Conservation (phyloP, 2,888 invertebrate genomes). For the Tortrix viridana region DNA sequence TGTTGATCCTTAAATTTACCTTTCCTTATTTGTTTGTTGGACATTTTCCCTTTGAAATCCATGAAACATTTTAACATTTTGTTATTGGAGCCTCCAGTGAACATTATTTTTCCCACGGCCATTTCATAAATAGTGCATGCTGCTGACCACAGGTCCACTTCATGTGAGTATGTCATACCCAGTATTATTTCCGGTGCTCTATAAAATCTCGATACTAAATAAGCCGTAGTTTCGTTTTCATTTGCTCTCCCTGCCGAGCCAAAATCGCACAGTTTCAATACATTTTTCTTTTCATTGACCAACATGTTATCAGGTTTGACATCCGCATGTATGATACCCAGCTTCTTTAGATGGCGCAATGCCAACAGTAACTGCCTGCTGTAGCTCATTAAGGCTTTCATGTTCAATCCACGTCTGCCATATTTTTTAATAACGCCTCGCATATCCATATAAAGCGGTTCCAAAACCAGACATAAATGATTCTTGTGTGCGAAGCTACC, state of each 20-base stretch:
- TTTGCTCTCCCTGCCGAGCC: slow-evolving; percentile 97
- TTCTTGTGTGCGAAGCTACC: slow-evolving; percentile 98
- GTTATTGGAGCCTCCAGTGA: slow-evolving; percentile 98
- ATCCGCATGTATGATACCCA: slow-evolving; percentile 98
- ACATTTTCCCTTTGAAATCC: slow-evolving; percentile 99
- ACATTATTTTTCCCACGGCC: slow-evolving; percentile 98
- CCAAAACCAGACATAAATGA: slow-evolving; percentile 99
- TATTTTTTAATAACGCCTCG: slow-evolving; percentile 97
- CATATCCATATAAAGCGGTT: slow-evolving; percentile 96
- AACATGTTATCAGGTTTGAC: slow-evolving; percentile 99
- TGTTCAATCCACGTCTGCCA: slow-evolving; percentile 96
- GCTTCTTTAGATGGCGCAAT: slow-evolving; percentile 95
- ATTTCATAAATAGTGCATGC: slow-evolving; percentile 99
- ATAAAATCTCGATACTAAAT: slow-evolving; percentile 98
- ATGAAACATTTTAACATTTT: slow-evolving; percentile 99
- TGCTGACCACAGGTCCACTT: slow-evolving; percentile 99
- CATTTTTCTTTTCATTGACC: slow-evolving; percentile 98
- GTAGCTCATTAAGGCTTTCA: slow-evolving; percentile 98
- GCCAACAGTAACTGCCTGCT: slow-evolving; percentile 97
- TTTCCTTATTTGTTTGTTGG: slow-evolving; percentile 96
- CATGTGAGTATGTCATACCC: slow-evolving; percentile 97
- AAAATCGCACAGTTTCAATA: slow-evolving; percentile 99
- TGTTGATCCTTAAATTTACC: slow-evolving; percentile 98
- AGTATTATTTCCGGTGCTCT: slow-evolving; percentile 99
- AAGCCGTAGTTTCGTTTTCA: slow-evolving; percentile 98